A percentile compares a stretch with the other conserved stretches of the same genome.
phyloP scores from a whole-genome alignment of 92 coral and sea anemone species.

The Zoanthus sociatus region DNA sequence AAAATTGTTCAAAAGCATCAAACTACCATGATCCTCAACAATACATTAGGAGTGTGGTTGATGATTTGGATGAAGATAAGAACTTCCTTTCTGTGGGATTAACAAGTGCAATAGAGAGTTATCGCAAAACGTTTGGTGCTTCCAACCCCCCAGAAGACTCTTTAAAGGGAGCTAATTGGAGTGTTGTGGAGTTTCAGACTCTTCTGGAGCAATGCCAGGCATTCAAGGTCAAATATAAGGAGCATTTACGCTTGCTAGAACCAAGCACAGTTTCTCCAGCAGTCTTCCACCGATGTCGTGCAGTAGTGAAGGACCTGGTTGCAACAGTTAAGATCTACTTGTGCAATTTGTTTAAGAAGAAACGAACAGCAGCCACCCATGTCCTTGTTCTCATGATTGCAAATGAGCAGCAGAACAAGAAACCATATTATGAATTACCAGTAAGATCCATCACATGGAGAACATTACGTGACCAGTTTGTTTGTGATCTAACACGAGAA shows the following conservation, averaged over 20 bases:
- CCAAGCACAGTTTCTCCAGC: conserved; percentile 12
- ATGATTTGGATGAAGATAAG: conserved; percentile 24
- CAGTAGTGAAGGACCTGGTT: conserved; percentile 16
- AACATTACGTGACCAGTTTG: conserved; percentile 7
- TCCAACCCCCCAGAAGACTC: conserved; percentile 40
- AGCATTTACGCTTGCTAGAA: not conserved
- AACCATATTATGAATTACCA: conserved; percentile 19
- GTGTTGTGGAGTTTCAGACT: conserved; percentile 45
- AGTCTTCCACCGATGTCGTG: conserved; percentile 14
- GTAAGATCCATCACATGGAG: not conserved
- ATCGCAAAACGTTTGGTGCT: conserved; percentile 15
- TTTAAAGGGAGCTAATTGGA: conserved; percentile 46
- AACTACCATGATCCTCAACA: not conserved
- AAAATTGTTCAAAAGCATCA: not conserved
- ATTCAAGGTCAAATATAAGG: not conserved
- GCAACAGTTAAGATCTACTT: not conserved
- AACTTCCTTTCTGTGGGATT: conserved; percentile 40
- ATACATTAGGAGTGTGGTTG: not conserved
- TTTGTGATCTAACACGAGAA: conserved; percentile 7
- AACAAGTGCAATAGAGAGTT: conserved; percentile 10
- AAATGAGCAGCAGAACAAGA: not conserved
- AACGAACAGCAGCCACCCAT: not conserved
- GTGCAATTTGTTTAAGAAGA: conserved; percentile 12
- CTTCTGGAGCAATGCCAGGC: conserved; percentile 49
- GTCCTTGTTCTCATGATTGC: not conserved